These are phyloP conservation scores for Euphysa ruthae DNA, from an alignment of 30 jellyfish, hydroid and myxozoan species.

Conservation along the genomic window DNA sequence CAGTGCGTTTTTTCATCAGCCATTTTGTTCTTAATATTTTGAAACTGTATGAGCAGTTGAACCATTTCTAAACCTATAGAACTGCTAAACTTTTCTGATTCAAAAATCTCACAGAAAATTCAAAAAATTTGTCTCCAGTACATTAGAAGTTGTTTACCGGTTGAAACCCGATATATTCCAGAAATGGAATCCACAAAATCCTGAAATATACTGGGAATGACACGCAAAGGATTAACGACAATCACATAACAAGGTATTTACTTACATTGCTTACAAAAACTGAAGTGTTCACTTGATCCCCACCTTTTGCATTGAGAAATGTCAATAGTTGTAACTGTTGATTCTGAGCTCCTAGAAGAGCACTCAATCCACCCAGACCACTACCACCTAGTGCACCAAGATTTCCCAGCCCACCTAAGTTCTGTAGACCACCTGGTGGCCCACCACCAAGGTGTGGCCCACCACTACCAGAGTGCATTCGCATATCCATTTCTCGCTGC, in stretches of 20 bases:
- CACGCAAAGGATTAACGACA: no score
- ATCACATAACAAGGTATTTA: background rate
- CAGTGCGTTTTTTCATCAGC: no score
- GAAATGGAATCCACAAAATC: no score
- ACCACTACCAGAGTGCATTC: constrained; percentile 13
- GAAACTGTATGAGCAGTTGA: no score
- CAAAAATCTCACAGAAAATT: no score
- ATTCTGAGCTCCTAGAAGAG: constrained; percentile 14
- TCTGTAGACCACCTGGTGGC: constrained; percentile 5
- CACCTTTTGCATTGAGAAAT: constrained; percentile 48
- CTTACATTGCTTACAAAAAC: constrained; percentile 92
- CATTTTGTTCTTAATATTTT: no score
- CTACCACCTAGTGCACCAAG: constrained; percentile 32
- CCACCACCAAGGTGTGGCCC: constrained; percentile 22
- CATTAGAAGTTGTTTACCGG: no score
- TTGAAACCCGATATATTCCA: no score
- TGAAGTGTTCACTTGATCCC: constrained; percentile 72
- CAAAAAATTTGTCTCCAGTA: no score
- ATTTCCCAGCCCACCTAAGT: constrained; percentile 33
- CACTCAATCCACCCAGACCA: constrained; percentile 34
- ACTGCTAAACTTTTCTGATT: no score
- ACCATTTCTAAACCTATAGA: no score
- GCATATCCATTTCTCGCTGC: constrained; percentile 46
- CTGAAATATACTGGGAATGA: no score
- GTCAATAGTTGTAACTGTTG: constrained; percentile 21